A percentile compares a stretch with the other conserved stretches of the same genome.
phyloP scores from a whole-genome alignment of 2,888 invertebrate genomes.

The Adela reaumurella region DNA sequence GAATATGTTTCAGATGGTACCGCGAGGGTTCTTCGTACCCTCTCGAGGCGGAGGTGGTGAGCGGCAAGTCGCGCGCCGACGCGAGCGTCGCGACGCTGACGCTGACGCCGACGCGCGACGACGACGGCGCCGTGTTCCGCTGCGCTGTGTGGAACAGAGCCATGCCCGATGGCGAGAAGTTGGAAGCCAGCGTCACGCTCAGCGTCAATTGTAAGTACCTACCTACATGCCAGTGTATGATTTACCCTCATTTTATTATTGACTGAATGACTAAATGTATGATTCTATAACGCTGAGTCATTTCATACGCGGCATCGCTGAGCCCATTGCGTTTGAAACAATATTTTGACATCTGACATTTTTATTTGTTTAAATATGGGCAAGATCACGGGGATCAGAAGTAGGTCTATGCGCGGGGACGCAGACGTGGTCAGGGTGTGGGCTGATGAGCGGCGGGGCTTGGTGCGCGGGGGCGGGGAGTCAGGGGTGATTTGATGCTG shows the following conservation, averaged over 20 bases:
- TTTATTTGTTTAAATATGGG: too few species aligned
- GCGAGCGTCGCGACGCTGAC: constrained; percentile 73
- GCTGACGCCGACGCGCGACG: constrained; percentile 75
- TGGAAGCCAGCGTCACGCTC: constrained; percentile 75
- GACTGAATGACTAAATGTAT: too few species aligned
- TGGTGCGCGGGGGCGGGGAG: too few species aligned
- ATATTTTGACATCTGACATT: constrained; percentile 1
- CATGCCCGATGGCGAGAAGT: constrained; percentile 74
- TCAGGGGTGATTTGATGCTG: too few species aligned
- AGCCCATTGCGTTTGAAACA: too few species aligned
- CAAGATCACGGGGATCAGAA: too few species aligned
- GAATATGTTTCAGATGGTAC: constrained; percentile 71
- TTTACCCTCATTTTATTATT: too few species aligned
- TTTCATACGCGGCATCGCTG: too few species aligned
- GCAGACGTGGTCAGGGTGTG: too few species aligned
- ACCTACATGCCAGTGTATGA: constrained; percentile 1
- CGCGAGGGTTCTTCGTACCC: constrained; percentile 72
- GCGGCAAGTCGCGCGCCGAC: constrained; percentile 70
- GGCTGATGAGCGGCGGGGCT: too few species aligned
- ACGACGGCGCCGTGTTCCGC: constrained; percentile 78
- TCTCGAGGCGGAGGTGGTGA: constrained; percentile 64
- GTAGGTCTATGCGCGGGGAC: too few species aligned
- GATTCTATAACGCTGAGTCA: too few species aligned
- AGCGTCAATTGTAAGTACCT: constrained; percentile 92
- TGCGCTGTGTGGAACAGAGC: constrained; percentile 90